These are phyloP conservation scores for Cephus nigrinus DNA, from an alignment of 2,888 invertebrate genomes.

Conservation along the genomic window DNA sequence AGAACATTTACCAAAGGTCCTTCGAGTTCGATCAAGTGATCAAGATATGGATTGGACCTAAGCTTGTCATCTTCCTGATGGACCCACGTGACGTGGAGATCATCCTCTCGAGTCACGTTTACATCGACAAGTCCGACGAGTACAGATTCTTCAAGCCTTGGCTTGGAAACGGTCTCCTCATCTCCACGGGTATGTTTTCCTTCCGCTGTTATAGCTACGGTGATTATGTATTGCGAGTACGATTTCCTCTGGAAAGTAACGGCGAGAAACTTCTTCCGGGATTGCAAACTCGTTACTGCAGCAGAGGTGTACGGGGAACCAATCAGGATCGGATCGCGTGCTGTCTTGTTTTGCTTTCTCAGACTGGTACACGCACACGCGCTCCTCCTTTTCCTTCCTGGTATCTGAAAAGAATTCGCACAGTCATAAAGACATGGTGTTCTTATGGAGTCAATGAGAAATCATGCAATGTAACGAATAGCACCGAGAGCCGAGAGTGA, in stretches of 20 bases:
- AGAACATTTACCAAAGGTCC: slow-evolving; percentile 70
- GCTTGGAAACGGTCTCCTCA: slow-evolving; percentile 85
- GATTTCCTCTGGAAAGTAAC: not conserved
- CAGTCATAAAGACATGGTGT: not conserved
- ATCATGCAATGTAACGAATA: slow-evolving; percentile 14
- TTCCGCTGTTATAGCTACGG: not conserved
- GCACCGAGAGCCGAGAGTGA: slow-evolving; percentile 30
- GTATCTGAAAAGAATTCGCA: not conserved
- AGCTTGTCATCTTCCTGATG: slow-evolving; percentile 78
- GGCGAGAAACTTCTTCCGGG: not conserved
- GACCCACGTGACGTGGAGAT: slow-evolving; percentile 84
- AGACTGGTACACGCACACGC: not conserved
- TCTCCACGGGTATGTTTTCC: slow-evolving; percentile 75
- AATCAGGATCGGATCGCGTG: not conserved
- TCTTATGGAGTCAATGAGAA: slow-evolving; percentile 6
- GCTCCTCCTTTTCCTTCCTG: not conserved
- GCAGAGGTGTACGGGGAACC: not conserved
- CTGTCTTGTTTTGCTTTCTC: not conserved
- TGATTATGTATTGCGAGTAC: not conserved
- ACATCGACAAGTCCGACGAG: slow-evolving; percentile 84
- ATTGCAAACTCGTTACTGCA: not conserved
- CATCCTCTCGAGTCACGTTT: slow-evolving; percentile 81
- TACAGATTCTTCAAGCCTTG: slow-evolving; percentile 86
- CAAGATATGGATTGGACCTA: slow-evolving; percentile 82
- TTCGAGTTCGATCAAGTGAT: slow-evolving; percentile 72